These are phyloP conservation scores for Copidosoma aretas DNA, from an alignment of 2,888 invertebrate genomes.

Conservation along the genomic window DNA sequence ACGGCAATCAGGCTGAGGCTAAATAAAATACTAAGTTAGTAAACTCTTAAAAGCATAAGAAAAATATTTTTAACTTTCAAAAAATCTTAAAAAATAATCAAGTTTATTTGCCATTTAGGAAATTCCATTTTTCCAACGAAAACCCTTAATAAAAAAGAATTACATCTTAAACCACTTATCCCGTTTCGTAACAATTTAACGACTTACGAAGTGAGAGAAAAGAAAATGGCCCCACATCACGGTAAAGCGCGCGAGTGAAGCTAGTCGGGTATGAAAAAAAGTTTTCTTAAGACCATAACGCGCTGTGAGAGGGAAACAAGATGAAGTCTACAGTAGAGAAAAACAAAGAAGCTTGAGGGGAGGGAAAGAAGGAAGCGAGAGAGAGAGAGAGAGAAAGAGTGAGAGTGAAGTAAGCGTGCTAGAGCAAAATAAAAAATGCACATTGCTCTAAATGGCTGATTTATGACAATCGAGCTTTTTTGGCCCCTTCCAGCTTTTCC, in stretches of 20 bases:
- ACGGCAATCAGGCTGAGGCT: too few species aligned
- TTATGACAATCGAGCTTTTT: constrained; percentile 19
- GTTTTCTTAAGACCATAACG: constrained; percentile 13
- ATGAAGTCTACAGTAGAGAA: background rate
- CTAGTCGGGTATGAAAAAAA: background rate
- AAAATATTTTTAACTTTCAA: background rate
- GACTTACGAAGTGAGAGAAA: background rate
- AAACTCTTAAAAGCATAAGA: constrained; percentile 18
- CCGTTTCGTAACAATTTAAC: constrained; percentile 4
- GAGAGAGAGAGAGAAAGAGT: background rate
- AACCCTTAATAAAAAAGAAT: background rate
- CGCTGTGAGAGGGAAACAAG: background rate
- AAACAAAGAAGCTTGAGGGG: background rate
- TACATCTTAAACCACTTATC: constrained; percentile 2
- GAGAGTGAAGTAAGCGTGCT: background rate
- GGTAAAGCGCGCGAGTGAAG: background rate
- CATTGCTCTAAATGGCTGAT: constrained; percentile 28
- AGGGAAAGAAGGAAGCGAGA: background rate
- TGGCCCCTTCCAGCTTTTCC: background rate
- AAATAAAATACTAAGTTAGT: background rate
- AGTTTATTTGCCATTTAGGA: background rate
- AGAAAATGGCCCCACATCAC: background rate
- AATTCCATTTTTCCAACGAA: background rate
- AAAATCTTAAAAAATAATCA: background rate
- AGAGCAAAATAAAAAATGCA: constrained; percentile 25